phyloP scores from a whole-genome alignment of 2,888 invertebrate genomes.

The Spodoptera picta region DNA sequence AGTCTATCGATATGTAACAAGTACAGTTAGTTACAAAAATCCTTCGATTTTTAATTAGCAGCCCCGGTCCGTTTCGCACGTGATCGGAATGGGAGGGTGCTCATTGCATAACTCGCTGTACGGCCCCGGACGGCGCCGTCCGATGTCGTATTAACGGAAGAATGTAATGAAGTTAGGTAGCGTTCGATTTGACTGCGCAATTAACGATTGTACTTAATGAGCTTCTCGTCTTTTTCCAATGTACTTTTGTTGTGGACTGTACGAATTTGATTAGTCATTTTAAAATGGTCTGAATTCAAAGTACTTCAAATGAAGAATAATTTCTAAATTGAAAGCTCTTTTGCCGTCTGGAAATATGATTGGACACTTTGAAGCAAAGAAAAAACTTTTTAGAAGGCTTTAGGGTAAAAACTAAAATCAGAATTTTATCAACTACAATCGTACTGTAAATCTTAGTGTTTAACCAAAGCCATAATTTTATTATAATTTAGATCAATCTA shows the following conservation, averaged over 20 bases:
- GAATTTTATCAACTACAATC: no score
- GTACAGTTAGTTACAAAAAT: slow-evolving; percentile 84
- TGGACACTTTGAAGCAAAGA: not conserved
- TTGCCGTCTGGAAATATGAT: no score
- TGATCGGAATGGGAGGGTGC: slow-evolving; percentile 77
- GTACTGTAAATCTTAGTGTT: no score
- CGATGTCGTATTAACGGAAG: slow-evolving; percentile 73
- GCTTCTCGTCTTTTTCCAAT: slow-evolving; percentile 60
- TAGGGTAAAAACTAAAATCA: no score
- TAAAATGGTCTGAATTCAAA: slow-evolving; percentile 31
- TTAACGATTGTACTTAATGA: slow-evolving; percentile 81
- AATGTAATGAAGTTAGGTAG: slow-evolving; percentile 78
- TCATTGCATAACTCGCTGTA: slow-evolving; percentile 74
- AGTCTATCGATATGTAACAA: slow-evolving; percentile 58
- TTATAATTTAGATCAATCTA: no score
- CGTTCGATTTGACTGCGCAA: slow-evolving; percentile 81
- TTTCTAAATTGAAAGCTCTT: not conserved
- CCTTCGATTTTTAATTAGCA: slow-evolving; percentile 88
- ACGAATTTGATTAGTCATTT: slow-evolving; percentile 47
- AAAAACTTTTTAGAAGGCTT: no score
- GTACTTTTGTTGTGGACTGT: slow-evolving; percentile 59
- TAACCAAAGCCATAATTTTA: no score
- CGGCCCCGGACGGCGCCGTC: slow-evolving; percentile 55
- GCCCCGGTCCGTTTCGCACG: slow-evolving; percentile 72
- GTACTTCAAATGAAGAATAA: slow-evolving; percentile 15